phyloP scores from a whole-genome alignment of 2,113 vertebrate genomes.

The Drymodes brunneopygia region DNA sequence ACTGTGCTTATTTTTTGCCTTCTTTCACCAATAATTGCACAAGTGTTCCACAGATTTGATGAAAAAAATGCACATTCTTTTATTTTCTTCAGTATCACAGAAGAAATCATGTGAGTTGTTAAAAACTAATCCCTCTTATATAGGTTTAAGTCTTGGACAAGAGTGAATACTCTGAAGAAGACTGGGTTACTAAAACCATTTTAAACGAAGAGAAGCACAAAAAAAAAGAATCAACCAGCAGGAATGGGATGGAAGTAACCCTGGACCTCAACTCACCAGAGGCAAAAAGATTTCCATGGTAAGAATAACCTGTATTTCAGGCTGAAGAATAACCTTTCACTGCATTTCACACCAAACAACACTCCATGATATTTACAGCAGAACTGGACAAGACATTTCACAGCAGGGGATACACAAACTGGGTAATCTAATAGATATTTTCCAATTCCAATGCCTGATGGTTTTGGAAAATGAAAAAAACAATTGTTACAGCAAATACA shows the following conservation, averaged over 20 bases:
- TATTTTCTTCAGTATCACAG: not conserved
- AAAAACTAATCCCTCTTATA: not conserved
- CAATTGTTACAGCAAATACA: not conserved
- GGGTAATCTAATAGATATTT: slow-evolving; percentile 1
- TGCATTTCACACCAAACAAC: not conserved
- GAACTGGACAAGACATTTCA: not conserved
- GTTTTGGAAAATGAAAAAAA: not conserved
- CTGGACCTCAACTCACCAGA: not conserved
- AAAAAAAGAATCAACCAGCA: not conserved
- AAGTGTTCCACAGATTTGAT: not conserved
- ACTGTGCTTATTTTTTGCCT: not conserved
- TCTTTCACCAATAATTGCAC: not conserved
- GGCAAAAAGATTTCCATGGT: not conserved
- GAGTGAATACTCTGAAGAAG: not conserved
- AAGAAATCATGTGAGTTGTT: fast-evolving
- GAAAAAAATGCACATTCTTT: not conserved
- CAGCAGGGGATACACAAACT: not conserved
- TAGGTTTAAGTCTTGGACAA: not conserved
- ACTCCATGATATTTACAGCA: not conserved
- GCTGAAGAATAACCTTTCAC: not conserved
- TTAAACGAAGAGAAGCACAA: not conserved
- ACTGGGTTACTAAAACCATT: not conserved
- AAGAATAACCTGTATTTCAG: not conserved
- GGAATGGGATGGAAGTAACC: not conserved
- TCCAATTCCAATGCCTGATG: not conserved